These are phyloP conservation scores for Trachymyrmex septentrionalis DNA, from an alignment of 1,140 invertebrate genomes.

Conservation along the genomic window DNA sequence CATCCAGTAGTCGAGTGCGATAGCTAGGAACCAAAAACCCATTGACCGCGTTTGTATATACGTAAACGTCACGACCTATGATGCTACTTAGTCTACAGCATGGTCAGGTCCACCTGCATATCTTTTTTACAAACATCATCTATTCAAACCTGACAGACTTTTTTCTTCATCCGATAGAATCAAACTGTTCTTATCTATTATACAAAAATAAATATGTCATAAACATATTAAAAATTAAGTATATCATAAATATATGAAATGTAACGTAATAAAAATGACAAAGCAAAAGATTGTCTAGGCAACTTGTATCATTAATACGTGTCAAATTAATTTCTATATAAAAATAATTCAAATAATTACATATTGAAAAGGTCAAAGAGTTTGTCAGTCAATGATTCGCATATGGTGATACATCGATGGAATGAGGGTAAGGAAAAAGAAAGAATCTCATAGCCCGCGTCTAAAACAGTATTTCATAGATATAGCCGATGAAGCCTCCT, in stretches of 20 bases:
- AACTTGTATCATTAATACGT: not conserved
- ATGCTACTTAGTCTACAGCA: conserved; percentile 68
- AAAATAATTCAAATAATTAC: not conserved
- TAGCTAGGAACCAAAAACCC: conserved; percentile 37
- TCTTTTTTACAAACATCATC: conserved; percentile 28
- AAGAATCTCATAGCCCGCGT: conserved; percentile 77
- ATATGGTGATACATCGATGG: conserved; percentile 36
- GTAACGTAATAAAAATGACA: not conserved
- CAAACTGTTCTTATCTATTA: not conserved
- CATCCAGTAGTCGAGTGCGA: conserved; percentile 60
- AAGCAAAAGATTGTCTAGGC: not conserved
- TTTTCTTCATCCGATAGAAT: not conserved
- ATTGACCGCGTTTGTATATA: conserved; percentile 62
- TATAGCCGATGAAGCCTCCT: conserved; percentile 85
- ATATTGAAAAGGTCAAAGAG: not conserved
- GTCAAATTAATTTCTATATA: not conserved
- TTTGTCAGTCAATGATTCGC: conserved; percentile 11
- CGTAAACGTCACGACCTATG: conserved; percentile 61
- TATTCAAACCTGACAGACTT: not conserved
- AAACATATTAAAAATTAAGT: too few species aligned
- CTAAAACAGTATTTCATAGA: conserved; percentile 81
- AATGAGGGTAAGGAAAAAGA: conserved; percentile 61
- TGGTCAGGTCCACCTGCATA: conserved; percentile 39
- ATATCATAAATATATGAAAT: too few species aligned
- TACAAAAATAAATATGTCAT: not conserved